These are phyloP conservation scores for Himalopsyche kuldschensis DNA, from an alignment of 2,888 invertebrate genomes.

Conservation along the genomic window DNA sequence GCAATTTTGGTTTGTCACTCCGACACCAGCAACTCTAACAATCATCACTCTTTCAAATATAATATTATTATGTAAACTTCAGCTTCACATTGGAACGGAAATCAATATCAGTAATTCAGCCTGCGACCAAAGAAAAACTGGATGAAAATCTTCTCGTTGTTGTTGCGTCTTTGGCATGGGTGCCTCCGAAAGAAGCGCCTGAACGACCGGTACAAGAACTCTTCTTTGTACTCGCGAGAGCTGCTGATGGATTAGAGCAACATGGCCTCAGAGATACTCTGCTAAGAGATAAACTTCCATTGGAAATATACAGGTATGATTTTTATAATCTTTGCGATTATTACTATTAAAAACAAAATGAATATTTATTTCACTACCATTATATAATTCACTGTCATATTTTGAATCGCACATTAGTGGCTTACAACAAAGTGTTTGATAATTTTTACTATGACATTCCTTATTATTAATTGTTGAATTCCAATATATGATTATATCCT, in stretches of 20 bases:
- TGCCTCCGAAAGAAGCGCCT: background rate
- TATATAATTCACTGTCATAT: too few relatives aligned
- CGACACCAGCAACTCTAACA: too few relatives aligned
- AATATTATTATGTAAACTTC: background rate
- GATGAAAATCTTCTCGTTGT: background rate
- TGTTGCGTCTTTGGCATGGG: background rate
- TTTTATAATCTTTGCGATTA: too few relatives aligned
- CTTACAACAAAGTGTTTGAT: too few relatives aligned
- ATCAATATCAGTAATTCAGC: background rate
- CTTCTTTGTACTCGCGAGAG: constrained; percentile 11
- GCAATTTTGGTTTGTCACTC: background rate
- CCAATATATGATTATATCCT: too few relatives aligned
- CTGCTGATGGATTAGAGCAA: constrained; percentile 33
- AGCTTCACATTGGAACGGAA: constrained; percentile 26
- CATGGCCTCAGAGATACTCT: constrained; percentile 34
- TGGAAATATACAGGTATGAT: constrained; percentile 34
- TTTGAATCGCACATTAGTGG: too few relatives aligned
- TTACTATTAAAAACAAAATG: too few relatives aligned
- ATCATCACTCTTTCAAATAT: background rate
- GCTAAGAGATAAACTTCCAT: constrained; percentile 30
- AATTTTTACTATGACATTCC: too few relatives aligned
- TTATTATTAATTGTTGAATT: too few relatives aligned
- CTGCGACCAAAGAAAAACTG: background rate
- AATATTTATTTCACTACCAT: too few relatives aligned
- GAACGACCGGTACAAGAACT: constrained; percentile 2